Base-by-base conservation (phyloP, 2,113 vertebrate genomes). In the Eulemur macaco region DNA sequence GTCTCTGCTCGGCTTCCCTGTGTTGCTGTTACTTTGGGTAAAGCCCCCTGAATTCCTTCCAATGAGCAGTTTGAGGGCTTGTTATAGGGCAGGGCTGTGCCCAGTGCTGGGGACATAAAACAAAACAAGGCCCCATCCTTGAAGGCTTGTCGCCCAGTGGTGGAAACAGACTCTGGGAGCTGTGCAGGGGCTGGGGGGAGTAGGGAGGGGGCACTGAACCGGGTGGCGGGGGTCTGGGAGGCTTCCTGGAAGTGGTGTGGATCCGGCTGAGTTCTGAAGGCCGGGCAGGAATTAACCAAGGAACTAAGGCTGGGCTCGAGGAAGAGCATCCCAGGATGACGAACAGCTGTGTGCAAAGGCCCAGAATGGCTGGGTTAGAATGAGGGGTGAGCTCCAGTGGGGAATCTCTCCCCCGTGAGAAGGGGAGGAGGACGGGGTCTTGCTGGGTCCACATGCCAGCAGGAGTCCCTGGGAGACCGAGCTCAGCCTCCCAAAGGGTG, bases 31-130 rank as follows among this genome's bases (percentile, higher is more conserved):
- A 4, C 47, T 54, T 11, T 23, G 37, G 15, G 6, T 4, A 10
- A 47, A 27, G 34, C 8, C 21, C 8, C 20, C 11, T 13, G 3
- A 3, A 1, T 42, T 64, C 58, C 81, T 39, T 14, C 23, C 64
- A n/a, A 2, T 0, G 1, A 1, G 50, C 3, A 0, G 18, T 31
- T 15, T 1, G 10, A 7, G 1, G 14, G 20, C 34, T 50, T 1
- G 7, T 37, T 31, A 52, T 8, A 12, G 0, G 5, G 23, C 47
- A 60, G 60, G 6, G 3, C 56, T 8, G 1, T n/a, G 23, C 27
- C 37, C 11, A 6, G 9, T 2, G 3, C 9, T 54, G 80, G 63
- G 63, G 50, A 76, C 68, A 3, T 1, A 3, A 56, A 29, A 5
- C 4, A 8, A 39, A 42, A 39, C 39, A 14, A 6, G 5, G 60